Conservation (phyloP, 2,797 vertebrate species). For the Micrastur ruficollis region DNA sequence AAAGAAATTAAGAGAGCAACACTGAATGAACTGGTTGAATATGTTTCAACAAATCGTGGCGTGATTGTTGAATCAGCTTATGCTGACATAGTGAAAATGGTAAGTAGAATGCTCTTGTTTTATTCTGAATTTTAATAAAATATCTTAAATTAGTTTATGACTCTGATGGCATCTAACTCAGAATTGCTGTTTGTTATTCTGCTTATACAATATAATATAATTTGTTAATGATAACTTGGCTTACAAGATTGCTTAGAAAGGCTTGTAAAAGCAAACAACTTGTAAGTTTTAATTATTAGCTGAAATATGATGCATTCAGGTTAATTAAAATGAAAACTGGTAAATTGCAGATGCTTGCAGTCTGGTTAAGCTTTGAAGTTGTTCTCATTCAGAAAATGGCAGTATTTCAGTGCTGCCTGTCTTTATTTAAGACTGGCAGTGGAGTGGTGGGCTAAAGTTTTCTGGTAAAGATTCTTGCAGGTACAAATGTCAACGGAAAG, state of each 20-base stretch:
- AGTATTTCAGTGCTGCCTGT: background rate
- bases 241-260: background rate
- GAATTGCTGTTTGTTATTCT: background rate
- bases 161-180: background rate
- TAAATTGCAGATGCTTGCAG: background rate
- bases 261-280: slow-evolving; percentile 14
- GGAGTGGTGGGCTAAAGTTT: background rate
- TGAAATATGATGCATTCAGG: background rate
- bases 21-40: slow-evolving; percentile 95
- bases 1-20: slow-evolving; percentile 98
- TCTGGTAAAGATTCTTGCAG: background rate
- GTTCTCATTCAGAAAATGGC: background rate
- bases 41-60: slow-evolving; percentile 94
- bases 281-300: slow-evolving; percentile 6
- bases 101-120: slow-evolving; percentile 73
- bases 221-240: background rate
- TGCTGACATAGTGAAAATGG: slow-evolving; percentile 95
- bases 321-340: background rate
- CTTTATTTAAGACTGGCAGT: background rate
- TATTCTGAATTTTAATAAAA: slow-evolving; percentile 27
- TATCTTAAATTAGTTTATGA: background rate
- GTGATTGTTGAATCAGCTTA: slow-evolving; percentile 93
- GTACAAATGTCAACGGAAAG: background rate
- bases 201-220: background rate
- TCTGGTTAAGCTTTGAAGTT: background rate